Base-by-base conservation (phyloP, 2,797 vertebrate genomes). In the Pantherophis vulpinus region DNA sequence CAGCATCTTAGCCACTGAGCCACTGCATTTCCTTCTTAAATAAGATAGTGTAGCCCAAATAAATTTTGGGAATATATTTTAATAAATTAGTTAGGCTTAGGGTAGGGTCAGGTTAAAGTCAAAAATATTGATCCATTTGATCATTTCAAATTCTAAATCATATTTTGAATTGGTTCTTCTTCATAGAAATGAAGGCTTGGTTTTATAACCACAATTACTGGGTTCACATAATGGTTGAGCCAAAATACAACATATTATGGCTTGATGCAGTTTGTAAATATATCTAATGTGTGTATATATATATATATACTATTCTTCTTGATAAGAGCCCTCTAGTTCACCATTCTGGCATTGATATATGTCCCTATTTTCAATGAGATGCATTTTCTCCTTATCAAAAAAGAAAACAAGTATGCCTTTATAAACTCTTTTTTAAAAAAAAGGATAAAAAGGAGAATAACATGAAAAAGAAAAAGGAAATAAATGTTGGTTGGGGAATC, bases 331-430 rank as follows among this genome's bases (percentile, higher is more conserved):
- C 42, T 5, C n/a, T 47, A 13, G 88, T 16, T 61, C 10, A 66
- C 61, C 11, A 63, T 63, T 63, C 4, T 56, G 93, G 93, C 60
- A 91, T 55, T 2, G 0, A 32, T 61, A 55, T 8, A 74, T 20
- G 0, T 32, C n/a, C 14, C 37, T 0, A 0, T 88, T 94, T 93
- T 86, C 60, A 90, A 42, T 88, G 58, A 13, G 56, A 37, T 88
- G 91, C 61, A 63, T 92, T 89, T 93, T 95, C 63, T 96, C 47
- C 47, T 92, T 92, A 37, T 51, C n/a, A 58, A 59, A 8, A 61
- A 90, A 89, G 92, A 93, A 93, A 96, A 93, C 5, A 11, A 20
- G 60, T 95, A 66, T 89, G 8, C n/a, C 92, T 91, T 92, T 92
- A n/a, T 92, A 18, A 63, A 61, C 42, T 91, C 89, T 74, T 88